Conservation (phyloP, 2,797 vertebrate species). For the Sebastes steindachneri region DNA sequence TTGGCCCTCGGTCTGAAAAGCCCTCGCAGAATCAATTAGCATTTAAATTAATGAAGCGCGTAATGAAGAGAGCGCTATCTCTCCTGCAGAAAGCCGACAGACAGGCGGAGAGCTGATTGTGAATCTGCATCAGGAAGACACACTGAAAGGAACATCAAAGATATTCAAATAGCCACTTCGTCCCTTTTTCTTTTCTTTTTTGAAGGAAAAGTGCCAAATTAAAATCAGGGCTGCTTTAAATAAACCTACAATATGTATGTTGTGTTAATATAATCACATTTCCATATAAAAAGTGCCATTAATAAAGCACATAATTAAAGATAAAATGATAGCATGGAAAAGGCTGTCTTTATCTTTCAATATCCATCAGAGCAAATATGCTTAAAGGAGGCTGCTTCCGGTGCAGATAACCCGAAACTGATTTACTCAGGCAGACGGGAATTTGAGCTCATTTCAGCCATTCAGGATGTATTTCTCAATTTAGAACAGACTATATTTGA, state of each 20-base stretch:
- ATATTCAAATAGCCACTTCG: constrained; percentile 77
- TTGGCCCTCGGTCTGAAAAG: constrained; percentile 70
- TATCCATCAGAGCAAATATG: constrained; percentile 72
- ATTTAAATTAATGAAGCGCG: constrained; percentile 83
- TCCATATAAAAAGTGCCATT: constrained; percentile 75
- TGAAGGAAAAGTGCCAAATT: constrained; percentile 63
- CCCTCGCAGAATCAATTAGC: constrained; percentile 82
- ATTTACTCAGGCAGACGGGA: constrained; percentile 24
- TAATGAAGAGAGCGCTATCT: constrained; percentile 81
- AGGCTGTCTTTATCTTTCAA: constrained; percentile 66
- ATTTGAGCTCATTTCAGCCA: constrained; percentile 19
- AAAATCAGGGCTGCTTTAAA: constrained; percentile 68
- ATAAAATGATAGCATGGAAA: constrained; percentile 77
- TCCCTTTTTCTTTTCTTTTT: constrained; percentile 32
- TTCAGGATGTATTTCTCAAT: background rate
- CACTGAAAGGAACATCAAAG: constrained; percentile 78
- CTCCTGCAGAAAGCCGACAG: constrained; percentile 64
- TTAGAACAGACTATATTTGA: background rate
- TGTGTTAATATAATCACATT: constrained; percentile 66
- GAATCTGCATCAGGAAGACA: constrained; percentile 68
- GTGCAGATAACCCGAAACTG: constrained; percentile 61
- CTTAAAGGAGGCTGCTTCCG: constrained; percentile 70
- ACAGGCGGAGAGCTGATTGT: constrained; percentile 61
- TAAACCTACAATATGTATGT: constrained; percentile 58
- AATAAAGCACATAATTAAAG: constrained; percentile 82